Percentiles rank a stretch among this genome's conserved stretches.
phyloP scores from a whole-genome alignment of 2,888 invertebrate genomes.

The Hirtodrosophila confusa region DNA sequence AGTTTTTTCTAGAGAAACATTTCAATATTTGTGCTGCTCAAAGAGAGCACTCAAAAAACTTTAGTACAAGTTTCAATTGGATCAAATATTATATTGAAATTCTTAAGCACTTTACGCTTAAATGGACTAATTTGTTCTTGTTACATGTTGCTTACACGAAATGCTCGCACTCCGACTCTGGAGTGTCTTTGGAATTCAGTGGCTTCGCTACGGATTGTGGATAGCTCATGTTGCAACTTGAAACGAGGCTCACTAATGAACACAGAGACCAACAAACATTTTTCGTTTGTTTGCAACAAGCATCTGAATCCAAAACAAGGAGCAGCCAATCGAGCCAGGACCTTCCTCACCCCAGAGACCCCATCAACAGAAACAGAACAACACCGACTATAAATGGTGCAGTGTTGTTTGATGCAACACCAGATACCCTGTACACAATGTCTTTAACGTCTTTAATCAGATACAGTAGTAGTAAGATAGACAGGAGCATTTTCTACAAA shows the following conservation, averaged over 20 bases:
- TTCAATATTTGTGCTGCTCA: constrained; percentile 1
- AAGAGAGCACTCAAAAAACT: constrained; percentile 36
- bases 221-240: constrained; percentile 40
- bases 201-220: constrained; percentile 10
- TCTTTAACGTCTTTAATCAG: too few relatives aligned
- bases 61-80: constrained; percentile 47
- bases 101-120: constrained; percentile 65
- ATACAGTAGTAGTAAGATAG: too few relatives aligned
- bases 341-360: constrained; percentile 32
- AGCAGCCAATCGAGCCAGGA: constrained; percentile 38
- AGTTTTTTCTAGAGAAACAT: too few relatives aligned
- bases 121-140: constrained; percentile 65
- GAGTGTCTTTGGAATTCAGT: constrained; percentile 15
- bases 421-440: constrained; percentile 13
- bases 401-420: neutral
- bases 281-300: constrained; percentile 40
- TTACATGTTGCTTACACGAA: constrained; percentile 36
- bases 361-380: constrained; percentile 4
- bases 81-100: constrained; percentile 49
- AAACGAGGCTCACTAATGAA: constrained; percentile 59
- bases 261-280: constrained; percentile 25
- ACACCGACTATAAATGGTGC: neutral
- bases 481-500: too few relatives aligned
- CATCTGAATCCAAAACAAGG: constrained; percentile 17
- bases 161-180: constrained; percentile 5